Base-by-base conservation (phyloP, 2,888 invertebrate genomes). In the Neuroscelio doddi region DNA sequence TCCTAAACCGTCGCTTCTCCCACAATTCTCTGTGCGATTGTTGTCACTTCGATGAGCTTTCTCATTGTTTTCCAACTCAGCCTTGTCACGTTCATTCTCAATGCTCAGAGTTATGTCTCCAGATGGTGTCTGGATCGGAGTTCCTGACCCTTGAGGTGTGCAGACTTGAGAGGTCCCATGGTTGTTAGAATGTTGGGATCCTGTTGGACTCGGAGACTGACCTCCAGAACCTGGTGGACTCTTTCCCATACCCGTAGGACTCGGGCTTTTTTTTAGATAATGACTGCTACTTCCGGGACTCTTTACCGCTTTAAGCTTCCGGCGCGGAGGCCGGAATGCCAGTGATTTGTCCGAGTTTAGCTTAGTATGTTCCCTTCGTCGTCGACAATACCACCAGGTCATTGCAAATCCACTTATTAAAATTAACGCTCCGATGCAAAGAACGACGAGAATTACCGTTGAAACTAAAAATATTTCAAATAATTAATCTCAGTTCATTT, bases 221-320 rank as follows among this genome's bases (percentile, higher is more conserved):
- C 85, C 85, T 5, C 83, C 85, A 0, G 86, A 85, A 44, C 86
- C 88, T 1, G 89, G 89, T 3, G 88, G 88, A 69, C 90, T 88
- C 65, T 89, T 87, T 26, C 85, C 86, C 70, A 90, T 80, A 81
- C 89, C 87, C 3, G 95, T 94, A 0, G 96, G 95, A 64, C 95
- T 94, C 0, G 96, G 95, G n/a, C 93, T 94, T 86, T 96, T 97
- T 87, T 95, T 95, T 81, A 96, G 86, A 85, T 95, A 95, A 83
- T 95, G 94, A 21, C 91, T 90, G 68, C 90, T 90, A 9, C 92
- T 93, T 49, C 92, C 93, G 0, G 95, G 95, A 64, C 94, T 95
- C 71, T 94, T 92, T 51, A 96, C 95, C 0, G 93, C 93, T 0
- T 92, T 92, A 3, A 93, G 92, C 69, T 92, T 89, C 0, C 92